A percentile compares a stretch with the other conserved stretches of the same genome.
These are phyloP conservation scores for Lepeophtheirus nordmannii DNA, from an alignment of 2,888 invertebrate species.

Conservation along the genomic window DNA sequence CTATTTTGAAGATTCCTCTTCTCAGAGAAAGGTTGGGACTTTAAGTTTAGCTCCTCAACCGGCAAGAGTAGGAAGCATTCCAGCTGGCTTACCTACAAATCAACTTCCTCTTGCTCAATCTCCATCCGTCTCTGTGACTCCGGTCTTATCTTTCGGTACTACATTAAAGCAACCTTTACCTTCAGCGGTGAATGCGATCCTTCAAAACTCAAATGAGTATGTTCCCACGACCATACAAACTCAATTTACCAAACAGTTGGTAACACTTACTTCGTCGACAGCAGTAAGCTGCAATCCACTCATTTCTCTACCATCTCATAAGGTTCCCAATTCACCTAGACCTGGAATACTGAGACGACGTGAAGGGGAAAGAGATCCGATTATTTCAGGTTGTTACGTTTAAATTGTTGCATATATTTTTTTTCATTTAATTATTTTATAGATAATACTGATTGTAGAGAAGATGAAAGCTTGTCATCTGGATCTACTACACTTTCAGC, in stretches of 20 bases:
- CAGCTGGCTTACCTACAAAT: too few relatives aligned
- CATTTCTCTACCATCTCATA: neutral
- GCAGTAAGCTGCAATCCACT: neutral
- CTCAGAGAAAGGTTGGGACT: too few relatives aligned
- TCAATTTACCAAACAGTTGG: neutral
- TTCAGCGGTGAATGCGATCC: neutral
- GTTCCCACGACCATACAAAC: neutral
- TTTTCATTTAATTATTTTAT: neutral
- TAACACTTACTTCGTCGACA: too few relatives aligned
- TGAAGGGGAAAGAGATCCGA: neutral
- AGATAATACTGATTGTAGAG: neutral
- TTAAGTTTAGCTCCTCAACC: too few relatives aligned
- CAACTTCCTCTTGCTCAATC: too few relatives aligned
- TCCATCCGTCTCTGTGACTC: too few relatives aligned
- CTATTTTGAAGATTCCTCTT: too few relatives aligned
- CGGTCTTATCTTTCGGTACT: too few relatives aligned
- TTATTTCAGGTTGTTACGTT: neutral
- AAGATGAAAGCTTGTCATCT: conserved; percentile 13
- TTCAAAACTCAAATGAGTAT: neutral
- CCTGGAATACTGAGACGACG: conserved; percentile 13
- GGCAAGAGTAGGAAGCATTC: too few relatives aligned
- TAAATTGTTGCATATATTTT: neutral
- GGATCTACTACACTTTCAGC: conserved; percentile 18
- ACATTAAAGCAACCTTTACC: too few relatives aligned
- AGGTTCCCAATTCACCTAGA: neutral